Evolutionary conservation across 2,113 vertebrate species (phyloP).

Genomic region (Callocephalon fimbriatum): DNA sequence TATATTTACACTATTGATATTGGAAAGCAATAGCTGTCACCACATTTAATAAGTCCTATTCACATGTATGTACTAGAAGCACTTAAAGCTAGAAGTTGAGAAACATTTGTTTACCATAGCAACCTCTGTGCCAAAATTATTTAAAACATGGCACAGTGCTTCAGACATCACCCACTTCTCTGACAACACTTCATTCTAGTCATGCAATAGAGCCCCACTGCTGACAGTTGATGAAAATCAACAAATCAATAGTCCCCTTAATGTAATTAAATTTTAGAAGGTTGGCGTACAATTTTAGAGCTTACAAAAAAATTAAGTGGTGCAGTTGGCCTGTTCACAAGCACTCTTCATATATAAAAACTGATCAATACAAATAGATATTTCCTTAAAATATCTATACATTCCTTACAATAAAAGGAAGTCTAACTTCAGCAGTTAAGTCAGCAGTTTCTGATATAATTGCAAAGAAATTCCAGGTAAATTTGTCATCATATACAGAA

Average conservation of each 20-base stretch:
- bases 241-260: background rate
- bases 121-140: background rate
- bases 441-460: constrained; percentile 83
- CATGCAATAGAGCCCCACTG: background rate
- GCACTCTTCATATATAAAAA: background rate
- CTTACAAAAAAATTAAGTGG: background rate
- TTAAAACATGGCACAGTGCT: background rate
- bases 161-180: background rate
- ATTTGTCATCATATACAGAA: constrained; percentile 69
- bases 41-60: background rate
- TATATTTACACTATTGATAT: background rate
- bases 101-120: background rate
- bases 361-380: constrained; percentile 67
- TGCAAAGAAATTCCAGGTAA: constrained; percentile 61
- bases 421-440: constrained; percentile 22
- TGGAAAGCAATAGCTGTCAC: background rate
- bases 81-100: background rate
- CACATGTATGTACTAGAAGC: background rate
- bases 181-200: background rate
- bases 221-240: constrained; percentile 15
- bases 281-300: background rate
- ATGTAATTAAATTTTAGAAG: constrained; percentile 1
- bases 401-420: background rate
- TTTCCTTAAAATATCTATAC: constrained; percentile 65
- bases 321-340: background rate